Evolutionary conservation across 1,140 invertebrate species (phyloP), one percentile per base, ranked within the genome.

Genomic region (Diprion similis): DNA sequence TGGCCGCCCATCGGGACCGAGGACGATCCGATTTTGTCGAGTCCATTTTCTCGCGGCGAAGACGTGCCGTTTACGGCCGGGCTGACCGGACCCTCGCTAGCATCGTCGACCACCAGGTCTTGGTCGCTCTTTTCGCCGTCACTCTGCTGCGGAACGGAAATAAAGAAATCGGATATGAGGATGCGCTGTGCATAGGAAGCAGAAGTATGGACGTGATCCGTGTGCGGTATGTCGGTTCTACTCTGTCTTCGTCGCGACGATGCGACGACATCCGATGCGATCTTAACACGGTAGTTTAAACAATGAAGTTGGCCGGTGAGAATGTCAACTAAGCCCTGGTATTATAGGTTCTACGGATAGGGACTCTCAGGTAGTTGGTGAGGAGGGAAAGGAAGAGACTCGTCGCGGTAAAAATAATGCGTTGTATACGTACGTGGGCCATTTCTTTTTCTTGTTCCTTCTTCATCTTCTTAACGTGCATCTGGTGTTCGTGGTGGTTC

Each of bases 61-160:
- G 93, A 89, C 0, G 93, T 94, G 1, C 94, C 93, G 81, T 95
- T 88, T 13, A 85, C 82, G 0, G 82, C 89, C 78, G 86, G 87
- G 75, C 86, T 88, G n/a, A 82, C 80, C n/a, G 87, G 84, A n/a
- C 83, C 93, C 84, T 95, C 94, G 77, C 93, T 93, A 10, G 95
- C 96, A 83, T 98, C 97, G 90, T 99, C 97, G 69, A 99, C 97
- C 77, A 99, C 97, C 80, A 99, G 90, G 87, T 99, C 97, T 89
- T 98, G 96, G 85, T 98, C 97, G 88, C 97, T 98, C 88, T 98
- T 98, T 84, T 98, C 97, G 68, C 95, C 97, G 88, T 98, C 97
- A 89, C 96, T 98, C 82, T 97, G 95, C 94, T 96, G 51, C 24
- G 6, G 24, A 59, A 17, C 11, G 51, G 51, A 59, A 13, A 59